These are phyloP conservation scores for Pedionomus torquatus DNA, from an alignment of 2,113 vertebrate genomes.

Conservation along the genomic window DNA sequence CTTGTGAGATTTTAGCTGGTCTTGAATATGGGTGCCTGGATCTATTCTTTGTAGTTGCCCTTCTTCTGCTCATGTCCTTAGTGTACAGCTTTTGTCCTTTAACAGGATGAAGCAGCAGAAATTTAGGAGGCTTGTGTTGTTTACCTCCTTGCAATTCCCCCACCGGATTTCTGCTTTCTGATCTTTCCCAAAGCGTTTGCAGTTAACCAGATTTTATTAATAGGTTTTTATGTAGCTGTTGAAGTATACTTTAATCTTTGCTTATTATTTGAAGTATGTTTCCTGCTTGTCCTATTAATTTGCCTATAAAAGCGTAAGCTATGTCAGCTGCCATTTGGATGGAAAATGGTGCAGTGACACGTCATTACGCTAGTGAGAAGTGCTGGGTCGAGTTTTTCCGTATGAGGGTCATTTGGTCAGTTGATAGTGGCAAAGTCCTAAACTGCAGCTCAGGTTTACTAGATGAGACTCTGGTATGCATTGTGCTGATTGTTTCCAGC, in stretches of 20 bases:
- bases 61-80: neutral
- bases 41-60: neutral
- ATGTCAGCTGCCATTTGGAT: neutral
- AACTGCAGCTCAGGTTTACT: constrained; percentile 36
- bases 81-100: neutral
- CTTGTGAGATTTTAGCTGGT: neutral
- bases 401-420: constrained; percentile 39
- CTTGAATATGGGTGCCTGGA: neutral
- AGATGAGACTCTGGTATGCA: constrained; percentile 25
- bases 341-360: neutral
- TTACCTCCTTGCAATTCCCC: neutral
- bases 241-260: neutral
- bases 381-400: constrained; percentile 43
- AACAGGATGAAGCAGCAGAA: neutral
- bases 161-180: neutral
- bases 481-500: constrained; percentile 65
- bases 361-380: neutral
- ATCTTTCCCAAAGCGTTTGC: neutral
- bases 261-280: neutral
- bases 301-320: neutral
- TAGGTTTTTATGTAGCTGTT: neutral
- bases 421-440: neutral
- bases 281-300: neutral
- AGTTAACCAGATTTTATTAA: neutral
- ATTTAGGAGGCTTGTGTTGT: neutral